Percentiles rank a stretch among this genome's conserved stretches.
Conservation (phyloP, 2,797 vertebrate genomes). For the Tarsius wallacei region DNA sequence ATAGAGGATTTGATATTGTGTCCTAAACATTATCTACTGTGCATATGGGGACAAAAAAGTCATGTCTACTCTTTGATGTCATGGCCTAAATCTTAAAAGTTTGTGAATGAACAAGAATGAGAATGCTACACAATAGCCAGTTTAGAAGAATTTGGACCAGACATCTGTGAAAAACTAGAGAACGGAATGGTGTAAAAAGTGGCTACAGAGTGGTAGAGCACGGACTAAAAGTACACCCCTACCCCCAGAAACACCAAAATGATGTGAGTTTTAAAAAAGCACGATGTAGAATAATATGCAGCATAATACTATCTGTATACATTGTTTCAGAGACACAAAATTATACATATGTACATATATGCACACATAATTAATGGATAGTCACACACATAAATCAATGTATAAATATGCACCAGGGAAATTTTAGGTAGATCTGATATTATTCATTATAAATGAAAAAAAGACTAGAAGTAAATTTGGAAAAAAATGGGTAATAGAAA, state of each 20-base stretch:
- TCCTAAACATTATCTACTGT: not conserved
- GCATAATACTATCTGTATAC: not conserved
- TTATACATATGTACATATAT: not conserved
- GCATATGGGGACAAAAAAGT: not conserved
- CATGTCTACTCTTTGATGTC: not conserved
- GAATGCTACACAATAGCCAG: not conserved
- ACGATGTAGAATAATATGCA: not conserved
- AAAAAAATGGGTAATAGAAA: not conserved
- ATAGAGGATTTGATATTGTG: not conserved
- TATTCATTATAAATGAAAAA: slow-evolving; percentile 13
- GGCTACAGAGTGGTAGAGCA: not conserved
- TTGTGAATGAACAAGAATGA: not conserved
- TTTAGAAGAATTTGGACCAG: not conserved
- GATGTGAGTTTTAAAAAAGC: not conserved
- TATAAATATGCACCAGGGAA: not conserved
- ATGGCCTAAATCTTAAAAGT: not conserved
- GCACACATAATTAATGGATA: not conserved
- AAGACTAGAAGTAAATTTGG: not conserved
- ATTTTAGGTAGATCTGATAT: not conserved
- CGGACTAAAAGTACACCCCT: no score
- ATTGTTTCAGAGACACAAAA: slow-evolving; percentile 26
- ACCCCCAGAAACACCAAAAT: not conserved
- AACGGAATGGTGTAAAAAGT: not conserved
- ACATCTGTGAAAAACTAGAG: not conserved
- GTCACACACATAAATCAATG: not conserved